Percentiles rank a stretch among this genome's conserved stretches.
These are phyloP conservation scores for Notamacropus eugenii DNA, from an alignment of 2,797 vertebrate species.

Conservation along the genomic window DNA sequence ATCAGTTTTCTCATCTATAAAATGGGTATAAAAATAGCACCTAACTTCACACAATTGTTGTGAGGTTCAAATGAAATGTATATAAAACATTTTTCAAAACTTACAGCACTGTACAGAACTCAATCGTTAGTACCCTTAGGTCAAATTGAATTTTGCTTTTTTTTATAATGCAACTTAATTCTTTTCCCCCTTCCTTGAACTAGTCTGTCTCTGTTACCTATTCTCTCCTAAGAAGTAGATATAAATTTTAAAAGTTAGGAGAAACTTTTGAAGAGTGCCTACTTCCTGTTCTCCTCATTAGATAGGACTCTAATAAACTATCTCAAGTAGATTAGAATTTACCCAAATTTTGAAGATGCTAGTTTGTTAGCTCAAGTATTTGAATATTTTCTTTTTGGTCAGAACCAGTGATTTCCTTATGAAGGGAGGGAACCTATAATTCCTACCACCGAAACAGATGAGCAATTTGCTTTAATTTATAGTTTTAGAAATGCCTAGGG, in stretches of 20 bases:
- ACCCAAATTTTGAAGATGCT: neutral
- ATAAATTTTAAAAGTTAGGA: neutral
- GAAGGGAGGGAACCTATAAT: neutral
- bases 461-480: neutral
- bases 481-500: neutral
- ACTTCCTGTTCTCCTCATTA: neutral
- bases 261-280: neutral
- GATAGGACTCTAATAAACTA: neutral
- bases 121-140: neutral
- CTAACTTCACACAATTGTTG: neutral
- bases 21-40: neutral
- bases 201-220: neutral
- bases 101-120: neutral
- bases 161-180: neutral
- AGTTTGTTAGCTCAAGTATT: too few species aligned
- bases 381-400: neutral
- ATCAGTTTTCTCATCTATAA: neutral
- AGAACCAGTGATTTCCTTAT: neutral
- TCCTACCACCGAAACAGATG: neutral
- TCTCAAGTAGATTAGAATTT: neutral
- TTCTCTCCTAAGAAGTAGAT: neutral
- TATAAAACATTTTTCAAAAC: neutral
- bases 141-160: neutral
- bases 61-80: neutral
- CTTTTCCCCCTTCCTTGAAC: neutral